These are phyloP conservation scores for Trissolcus brochymenae DNA, from an alignment of 2,888 invertebrate genomes.

Conservation along the genomic window DNA sequence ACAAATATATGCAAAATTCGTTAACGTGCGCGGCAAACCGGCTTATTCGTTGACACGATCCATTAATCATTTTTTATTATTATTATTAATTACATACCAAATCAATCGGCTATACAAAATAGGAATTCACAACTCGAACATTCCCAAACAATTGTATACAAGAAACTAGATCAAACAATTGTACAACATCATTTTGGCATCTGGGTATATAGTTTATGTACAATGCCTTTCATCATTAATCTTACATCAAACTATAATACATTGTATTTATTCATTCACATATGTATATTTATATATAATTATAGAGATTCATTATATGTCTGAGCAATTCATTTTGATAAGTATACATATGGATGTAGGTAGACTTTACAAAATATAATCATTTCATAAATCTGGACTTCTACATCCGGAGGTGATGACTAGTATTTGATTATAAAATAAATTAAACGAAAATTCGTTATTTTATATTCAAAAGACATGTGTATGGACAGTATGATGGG, in stretches of 20 bases:
- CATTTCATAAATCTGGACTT: slow-evolving; percentile 16
- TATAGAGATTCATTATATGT: slow-evolving; percentile 34
- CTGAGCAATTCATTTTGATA: slow-evolving; percentile 52
- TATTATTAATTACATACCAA: neutral
- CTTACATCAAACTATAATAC: neutral
- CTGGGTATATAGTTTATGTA: slow-evolving; percentile 40
- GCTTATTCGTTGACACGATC: slow-evolving; percentile 37
- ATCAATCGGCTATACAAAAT: slow-evolving; percentile 38
- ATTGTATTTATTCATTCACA: neutral
- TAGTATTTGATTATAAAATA: neutral
- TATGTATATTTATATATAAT: slow-evolving; percentile 32
- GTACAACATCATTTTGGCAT: slow-evolving; percentile 41
- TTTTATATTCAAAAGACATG: no score
- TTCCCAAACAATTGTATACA: slow-evolving; percentile 27
- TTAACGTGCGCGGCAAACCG: slow-evolving; percentile 11
- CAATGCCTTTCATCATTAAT: slow-evolving; percentile 30
- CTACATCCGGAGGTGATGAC: neutral
- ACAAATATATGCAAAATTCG: slow-evolving; percentile 26
- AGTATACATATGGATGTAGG: slow-evolving; percentile 42
- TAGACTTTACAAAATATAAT: slow-evolving; percentile 51
- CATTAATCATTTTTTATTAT: slow-evolving; percentile 6
- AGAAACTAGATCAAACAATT: slow-evolving; percentile 25
- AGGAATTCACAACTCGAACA: slow-evolving; percentile 27
- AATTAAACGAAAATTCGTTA: no score
- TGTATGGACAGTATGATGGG: no score